Percentiles rank a stretch among this genome's conserved stretches.
These are phyloP conservation scores for Tor tambroides DNA, from an alignment of 2,113 vertebrate species.

Conservation along the genomic window DNA sequence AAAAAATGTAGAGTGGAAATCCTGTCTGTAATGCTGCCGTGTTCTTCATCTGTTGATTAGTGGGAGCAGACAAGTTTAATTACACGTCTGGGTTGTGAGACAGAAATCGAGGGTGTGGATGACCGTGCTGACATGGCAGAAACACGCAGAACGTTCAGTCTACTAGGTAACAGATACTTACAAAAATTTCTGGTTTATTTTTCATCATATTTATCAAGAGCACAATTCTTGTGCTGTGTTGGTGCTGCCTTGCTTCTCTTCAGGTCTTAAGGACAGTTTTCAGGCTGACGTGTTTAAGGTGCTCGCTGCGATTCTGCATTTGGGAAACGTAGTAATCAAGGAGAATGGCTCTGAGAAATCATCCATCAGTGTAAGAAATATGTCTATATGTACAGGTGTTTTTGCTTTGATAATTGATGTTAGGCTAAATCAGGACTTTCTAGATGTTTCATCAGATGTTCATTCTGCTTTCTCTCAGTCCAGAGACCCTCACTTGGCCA, in stretches of 20 bases:
- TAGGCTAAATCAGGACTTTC: not conserved
- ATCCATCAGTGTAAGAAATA: slow-evolving; percentile 81
- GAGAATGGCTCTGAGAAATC: slow-evolving; percentile 82
- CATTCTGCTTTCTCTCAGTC: slow-evolving; percentile 66
- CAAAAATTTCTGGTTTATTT: too few species aligned
- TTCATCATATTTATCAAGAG: too few species aligned
- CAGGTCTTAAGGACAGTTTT: slow-evolving; percentile 87
- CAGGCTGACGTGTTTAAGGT: slow-evolving; percentile 89
- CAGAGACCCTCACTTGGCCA: slow-evolving; percentile 80
- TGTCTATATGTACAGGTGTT: not conserved
- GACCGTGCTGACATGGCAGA: too few species aligned
- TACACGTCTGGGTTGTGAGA: too few species aligned
- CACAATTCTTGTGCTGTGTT: too few species aligned
- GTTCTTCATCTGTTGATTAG: too few species aligned
- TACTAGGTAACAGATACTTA: too few species aligned
- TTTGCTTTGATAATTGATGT: not conserved
- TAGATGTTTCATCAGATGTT: not conserved
- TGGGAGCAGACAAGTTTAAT: too few species aligned
- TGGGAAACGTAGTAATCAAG: slow-evolving; percentile 88
- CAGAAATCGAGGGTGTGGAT: too few species aligned
- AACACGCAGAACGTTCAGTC: too few species aligned
- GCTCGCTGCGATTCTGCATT: slow-evolving; percentile 90
- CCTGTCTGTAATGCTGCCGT: too few species aligned
- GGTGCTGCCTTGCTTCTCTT: slow-evolving; percentile 10
- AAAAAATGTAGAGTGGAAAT: too few species aligned